These are phyloP conservation scores for Ichneumoninae sp. DNA, from an alignment of 2,888 invertebrate genomes.

Conservation along the genomic window DNA sequence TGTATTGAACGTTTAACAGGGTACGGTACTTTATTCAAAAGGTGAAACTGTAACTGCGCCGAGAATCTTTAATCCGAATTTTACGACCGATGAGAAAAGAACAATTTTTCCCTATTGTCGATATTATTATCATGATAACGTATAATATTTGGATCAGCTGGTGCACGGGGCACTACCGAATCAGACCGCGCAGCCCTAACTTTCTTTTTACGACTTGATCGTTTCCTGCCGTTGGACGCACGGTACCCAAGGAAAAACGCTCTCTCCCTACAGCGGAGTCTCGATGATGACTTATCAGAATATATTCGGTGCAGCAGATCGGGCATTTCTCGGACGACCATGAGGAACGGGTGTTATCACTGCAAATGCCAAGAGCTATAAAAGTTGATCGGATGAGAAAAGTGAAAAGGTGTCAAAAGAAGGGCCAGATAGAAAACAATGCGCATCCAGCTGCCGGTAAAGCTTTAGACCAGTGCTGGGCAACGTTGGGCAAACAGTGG, in stretches of 20 bases:
- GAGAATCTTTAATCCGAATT: constrained; percentile 20
- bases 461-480: neutral
- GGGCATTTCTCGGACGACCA: constrained; percentile 21
- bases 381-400: constrained; percentile 47
- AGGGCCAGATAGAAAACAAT: neutral
- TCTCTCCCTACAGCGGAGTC: neutral
- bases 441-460: neutral
- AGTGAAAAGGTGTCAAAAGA: neutral
- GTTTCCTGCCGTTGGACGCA: constrained; percentile 41
- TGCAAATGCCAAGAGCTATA: constrained; percentile 44
- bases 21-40: neutral
- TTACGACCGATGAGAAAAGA: constrained; percentile 39
- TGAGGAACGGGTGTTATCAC: constrained; percentile 46
- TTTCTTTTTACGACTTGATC: constrained; percentile 57
- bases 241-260: neutral
- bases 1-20: neutral
- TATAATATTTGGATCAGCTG: constrained; percentile 59
- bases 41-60: neutral
- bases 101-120: constrained; percentile 42
- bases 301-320: constrained; percentile 55
- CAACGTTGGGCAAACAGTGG: neutral
- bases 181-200: constrained; percentile 29
- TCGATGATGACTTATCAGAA: constrained; percentile 47
- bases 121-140: constrained; percentile 43
- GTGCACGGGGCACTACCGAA: constrained; percentile 30